phyloP scores from a whole-genome alignment of 2,797 vertebrate species.

The Catostomus latipinnis region DNA sequence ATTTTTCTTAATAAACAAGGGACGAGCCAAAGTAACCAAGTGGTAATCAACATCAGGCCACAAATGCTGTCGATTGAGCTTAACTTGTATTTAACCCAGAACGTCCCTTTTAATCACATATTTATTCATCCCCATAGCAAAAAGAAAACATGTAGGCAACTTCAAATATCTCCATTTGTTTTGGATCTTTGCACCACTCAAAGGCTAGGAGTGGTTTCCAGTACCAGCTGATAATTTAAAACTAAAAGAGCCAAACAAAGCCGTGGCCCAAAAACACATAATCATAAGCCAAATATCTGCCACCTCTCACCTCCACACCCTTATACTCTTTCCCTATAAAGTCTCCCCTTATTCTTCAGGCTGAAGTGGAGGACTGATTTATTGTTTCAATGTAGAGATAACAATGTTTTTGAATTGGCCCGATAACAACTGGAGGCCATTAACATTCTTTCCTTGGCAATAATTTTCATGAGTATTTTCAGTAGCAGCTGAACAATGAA shows the following conservation, averaged over 20 bases:
- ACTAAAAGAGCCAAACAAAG: constrained; percentile 13
- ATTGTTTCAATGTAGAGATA: constrained; percentile 61
- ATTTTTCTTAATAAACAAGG: too few species aligned
- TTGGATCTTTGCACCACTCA: not conserved
- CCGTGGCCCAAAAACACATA: constrained; percentile 23
- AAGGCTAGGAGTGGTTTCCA: not conserved
- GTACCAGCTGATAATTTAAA: constrained; percentile 33
- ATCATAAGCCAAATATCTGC: constrained; percentile 43
- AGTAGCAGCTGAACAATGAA: constrained; percentile 63
- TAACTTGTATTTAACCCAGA: too few species aligned
- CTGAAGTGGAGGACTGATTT: constrained; percentile 53
- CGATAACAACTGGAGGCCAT: constrained; percentile 61
- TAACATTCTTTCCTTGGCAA: constrained; percentile 62
- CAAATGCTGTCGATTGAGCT: too few species aligned
- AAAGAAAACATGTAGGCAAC: constrained; percentile 7
- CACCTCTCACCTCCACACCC: constrained; percentile 34
- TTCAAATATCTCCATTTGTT: constrained; percentile 20
- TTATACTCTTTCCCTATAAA: constrained; percentile 21
- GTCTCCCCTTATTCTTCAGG: constrained; percentile 38
- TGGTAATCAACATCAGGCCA: too few species aligned
- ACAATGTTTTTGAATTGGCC: constrained; percentile 61
- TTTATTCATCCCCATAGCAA: not conserved
- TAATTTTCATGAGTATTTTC: constrained; percentile 64
- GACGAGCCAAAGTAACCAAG: too few species aligned
- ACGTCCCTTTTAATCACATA: too few species aligned